Evolutionary conservation across 2,888 invertebrate genomes (phyloP).

Genomic region (Pristionchus mayeri): DNA sequence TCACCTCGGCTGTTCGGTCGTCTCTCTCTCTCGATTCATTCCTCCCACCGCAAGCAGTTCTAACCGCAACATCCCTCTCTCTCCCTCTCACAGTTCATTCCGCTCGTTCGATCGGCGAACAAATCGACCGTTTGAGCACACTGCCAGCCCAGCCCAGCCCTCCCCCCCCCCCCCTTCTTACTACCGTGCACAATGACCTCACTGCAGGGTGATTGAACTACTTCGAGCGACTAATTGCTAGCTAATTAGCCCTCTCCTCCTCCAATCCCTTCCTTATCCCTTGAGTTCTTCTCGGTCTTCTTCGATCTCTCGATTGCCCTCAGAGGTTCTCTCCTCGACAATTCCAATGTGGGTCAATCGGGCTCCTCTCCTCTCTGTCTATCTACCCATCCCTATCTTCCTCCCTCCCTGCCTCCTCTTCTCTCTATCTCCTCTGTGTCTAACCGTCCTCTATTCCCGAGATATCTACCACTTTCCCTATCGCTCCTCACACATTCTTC

Average conservation of each 20-base stretch:
- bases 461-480: conserved; percentile 23
- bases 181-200: background rate
- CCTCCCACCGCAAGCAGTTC: background rate
- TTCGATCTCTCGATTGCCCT: background rate
- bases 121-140: conserved; percentile 21
- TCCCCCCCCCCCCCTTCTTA: background rate
- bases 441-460: conserved; percentile 12
- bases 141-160: background rate
- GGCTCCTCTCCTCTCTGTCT: conserved; percentile 42
- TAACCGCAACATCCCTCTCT: background rate
- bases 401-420: conserved; percentile 16
- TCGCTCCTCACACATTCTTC: conserved; percentile 30
- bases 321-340: conserved; percentile 7
- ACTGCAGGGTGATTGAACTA: conserved; percentile 5
- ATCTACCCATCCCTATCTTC: conserved; percentile 39
- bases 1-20: conserved; percentile 6
- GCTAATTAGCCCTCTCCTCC: background rate
- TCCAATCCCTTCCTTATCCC: background rate
- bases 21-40: background rate
- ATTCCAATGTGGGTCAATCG: conserved; percentile 32
- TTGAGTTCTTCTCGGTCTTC: background rate
- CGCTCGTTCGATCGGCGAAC: background rate
- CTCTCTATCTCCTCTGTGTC: background rate
- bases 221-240: background rate
- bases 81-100: conserved; percentile 28